Evolutionary conservation across 2,888 invertebrate genomes (phyloP), one percentile per base, ranked within the genome.

Genomic region (Machimus rusticus): DNA sequence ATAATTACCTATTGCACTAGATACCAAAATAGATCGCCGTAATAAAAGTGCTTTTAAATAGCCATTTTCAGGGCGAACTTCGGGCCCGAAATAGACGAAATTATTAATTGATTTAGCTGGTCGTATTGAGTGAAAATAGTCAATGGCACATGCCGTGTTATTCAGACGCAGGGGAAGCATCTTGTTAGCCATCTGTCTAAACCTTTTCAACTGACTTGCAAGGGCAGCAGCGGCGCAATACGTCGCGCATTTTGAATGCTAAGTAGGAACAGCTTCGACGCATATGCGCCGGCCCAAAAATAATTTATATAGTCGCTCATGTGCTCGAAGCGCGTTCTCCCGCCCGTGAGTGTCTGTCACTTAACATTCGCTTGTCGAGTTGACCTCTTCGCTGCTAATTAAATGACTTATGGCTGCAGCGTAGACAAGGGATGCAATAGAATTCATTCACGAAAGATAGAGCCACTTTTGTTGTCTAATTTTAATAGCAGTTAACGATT

Each of bases 321-420:
- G 31, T 19, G 46, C 79, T 16, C 51, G 55, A 51, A 55, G 23
- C 9, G 28, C 51, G 12, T 19, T 23, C 39, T 57, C 37, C 66
- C 66, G 66, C 19, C 82, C 82, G 66, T 84, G 55, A 81, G 39
- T 84, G 66, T 57, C 34, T 84, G 82, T 66, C 66, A 66, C n/a
- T 84, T 84, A 39, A 84, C 34, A 66, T 57, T 37, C 23, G 39
- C 37, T 39, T 84, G 82, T 37, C 28, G 34, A 8, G 82, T 66
- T 66, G 82, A 84, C 82, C 82, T 39, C 37, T 66, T 84, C 19
- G 82, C 66, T 19, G 82, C 82, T 84, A 66, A 84, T 84, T 84
- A 84, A 84, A 39, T 84, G 66, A 84, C 66, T 66, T 66, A 77
- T 37, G 39, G 39, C 77, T 34, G 39, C 39, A 31, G n/a, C n/a